These are phyloP conservation scores for Mya arenaria DNA, from an alignment of 1,140 invertebrate genomes.

Conservation along the genomic window DNA sequence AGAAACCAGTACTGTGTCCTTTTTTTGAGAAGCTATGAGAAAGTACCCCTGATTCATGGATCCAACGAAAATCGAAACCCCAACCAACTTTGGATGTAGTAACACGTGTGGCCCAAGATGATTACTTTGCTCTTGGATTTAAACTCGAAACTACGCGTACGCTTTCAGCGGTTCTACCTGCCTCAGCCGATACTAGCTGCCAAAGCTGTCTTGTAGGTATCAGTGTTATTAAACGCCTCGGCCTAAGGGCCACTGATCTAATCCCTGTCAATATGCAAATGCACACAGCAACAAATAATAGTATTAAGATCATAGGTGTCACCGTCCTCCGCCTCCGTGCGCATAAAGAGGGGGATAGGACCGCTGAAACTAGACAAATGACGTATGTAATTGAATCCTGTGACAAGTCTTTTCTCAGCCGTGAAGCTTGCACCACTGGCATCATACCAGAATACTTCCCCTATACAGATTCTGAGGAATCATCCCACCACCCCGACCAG, in stretches of 20 bases:
- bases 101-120: not conserved
- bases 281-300: not conserved
- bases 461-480: too few species aligned
- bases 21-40: too few species aligned
- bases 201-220: not conserved
- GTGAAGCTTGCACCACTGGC: not conserved
- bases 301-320: not conserved
- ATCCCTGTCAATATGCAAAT: not conserved
- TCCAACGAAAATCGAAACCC: not conserved
- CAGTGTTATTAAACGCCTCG: not conserved
- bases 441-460: not conserved
- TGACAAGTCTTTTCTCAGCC: not conserved
- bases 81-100: not conserved
- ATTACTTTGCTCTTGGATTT: not conserved
- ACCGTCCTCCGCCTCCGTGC: not conserved
- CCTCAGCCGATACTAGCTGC: too few species aligned
- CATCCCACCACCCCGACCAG: too few species aligned
- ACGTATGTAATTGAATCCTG: not conserved
- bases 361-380: conserved; percentile 33
- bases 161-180: not conserved
- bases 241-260: not conserved
- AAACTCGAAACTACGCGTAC: not conserved
- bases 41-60: not conserved
- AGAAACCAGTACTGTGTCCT: too few species aligned
- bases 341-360: not conserved